Evolutionary conservation across 2,797 vertebrate genomes (phyloP), one percentile per base, ranked within the genome.

Genomic region (Crypturellus tataupa): DNA sequence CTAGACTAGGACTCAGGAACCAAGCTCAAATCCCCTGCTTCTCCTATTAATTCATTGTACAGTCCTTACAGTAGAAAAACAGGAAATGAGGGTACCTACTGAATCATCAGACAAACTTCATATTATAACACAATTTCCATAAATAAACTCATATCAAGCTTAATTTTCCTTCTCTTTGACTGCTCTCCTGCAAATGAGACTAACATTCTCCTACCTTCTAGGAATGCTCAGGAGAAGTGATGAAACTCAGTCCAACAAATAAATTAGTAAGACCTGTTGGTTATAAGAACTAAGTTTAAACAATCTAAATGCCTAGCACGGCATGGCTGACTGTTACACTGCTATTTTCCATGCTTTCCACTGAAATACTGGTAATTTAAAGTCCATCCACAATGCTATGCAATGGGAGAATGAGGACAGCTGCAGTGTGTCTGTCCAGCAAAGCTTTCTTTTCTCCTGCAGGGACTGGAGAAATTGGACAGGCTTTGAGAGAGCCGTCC

Each of bases 181-280:
- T 87, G 39, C n/a, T 75, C 35, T 72, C 24, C 56, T 94, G n/a
- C 83, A 95, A 89, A 68, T 5, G 87, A 24, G 59, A 77, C 89
- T 55, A 86, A 42, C 7, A 14, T 77, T 91, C 77, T 84, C 40
- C 20, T 79, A 67, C 39, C 15, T 63, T 85, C 4, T 24, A 44
- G 56, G 40, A 90, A 17, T 3, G 6, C 70, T 87, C 29, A 76
- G 40, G 13, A 56, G 33, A 85, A 83, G 77, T 76, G 55, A 51
- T 65, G 42, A 35, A 93, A 71, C 37, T 77, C 40, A 76, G 49
- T 65, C 46, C 63, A 85, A 44, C 63, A 72, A 85, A 59, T 12
- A 80, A 75, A 88, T 82, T 37, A 62, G 23, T 70, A 59, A 88
- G 24, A 87, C 20, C 15, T 56, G 11, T 53, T 88, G 53, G 53